Evolutionary conservation across 1,140 invertebrate species (phyloP), one percentile per base, ranked within the genome.

Genomic region (Sitophilus oryzae): DNA sequence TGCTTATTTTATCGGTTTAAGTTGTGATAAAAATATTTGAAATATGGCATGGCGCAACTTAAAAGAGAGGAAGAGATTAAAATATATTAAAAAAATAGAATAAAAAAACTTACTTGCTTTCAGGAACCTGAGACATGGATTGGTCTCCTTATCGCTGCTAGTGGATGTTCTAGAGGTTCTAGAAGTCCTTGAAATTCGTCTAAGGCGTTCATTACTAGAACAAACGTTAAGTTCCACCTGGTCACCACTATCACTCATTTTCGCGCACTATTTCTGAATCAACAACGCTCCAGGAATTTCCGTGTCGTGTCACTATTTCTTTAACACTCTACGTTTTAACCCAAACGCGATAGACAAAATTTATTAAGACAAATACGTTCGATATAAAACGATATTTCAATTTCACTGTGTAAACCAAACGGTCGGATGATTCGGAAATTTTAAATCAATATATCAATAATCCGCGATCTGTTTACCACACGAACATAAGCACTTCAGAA

Each of bases 61-160:
- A n/a, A n/a, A n/a, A n/a, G n/a, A n/a, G n/a, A n/a, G n/a, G n/a
- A n/a, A n/a, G n/a, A n/a, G n/a, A n/a, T n/a, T n/a, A n/a, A n/a
- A n/a, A n/a, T n/a, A n/a, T n/a, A n/a, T n/a, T n/a, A n/a, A n/a
- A n/a, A n/a, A n/a, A n/a, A n/a, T n/a, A n/a, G n/a, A n/a, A n/a
- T n/a, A n/a, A n/a, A n/a, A n/a, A n/a, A n/a, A n/a, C 58, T 57
- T 38, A 63, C 61, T 56, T 15, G 51, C 52, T 38, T 43, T 51
- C 10, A 63, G 30, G 36, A 63, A 60, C 23, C 40, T 10, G 15
- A 63, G n/a, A 49, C 61, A 63, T 0, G 21, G 35, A 49, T 52
- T 54, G 3, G 20, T 4, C 21, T 48, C 35, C 11, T 48, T 49
- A n/a, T 52, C 6, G 34, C 14, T 43, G 11, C 19, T 8, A 20